Conservation (phyloP, 1,140 invertebrate genomes). For the Drosophila pseudoobscura region DNA sequence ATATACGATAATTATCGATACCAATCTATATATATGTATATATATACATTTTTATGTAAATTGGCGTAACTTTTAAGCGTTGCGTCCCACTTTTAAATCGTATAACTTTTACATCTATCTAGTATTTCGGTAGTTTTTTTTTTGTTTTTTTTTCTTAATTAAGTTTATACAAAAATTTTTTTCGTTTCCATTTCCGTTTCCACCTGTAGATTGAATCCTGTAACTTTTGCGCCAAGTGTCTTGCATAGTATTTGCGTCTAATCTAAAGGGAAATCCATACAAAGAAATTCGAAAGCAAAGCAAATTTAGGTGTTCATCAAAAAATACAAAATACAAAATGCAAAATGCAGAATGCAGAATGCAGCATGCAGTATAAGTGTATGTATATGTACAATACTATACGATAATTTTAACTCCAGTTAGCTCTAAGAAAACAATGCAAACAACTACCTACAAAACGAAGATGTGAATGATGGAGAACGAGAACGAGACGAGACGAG, state of each 20-base stretch:
- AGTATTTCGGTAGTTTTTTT: conserved; percentile 14
- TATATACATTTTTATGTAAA: conserved; percentile 69
- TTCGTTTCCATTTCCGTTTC: conserved; percentile 16
- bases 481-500: not conserved
- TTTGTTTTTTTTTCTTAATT: conserved; percentile 11
- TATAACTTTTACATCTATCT: conserved; percentile 1
- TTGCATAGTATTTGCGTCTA: conserved; percentile 71
- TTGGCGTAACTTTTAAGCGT: conserved; percentile 62
- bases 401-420: conserved; percentile 54
- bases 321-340: no score
- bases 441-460: conserved; percentile 75
- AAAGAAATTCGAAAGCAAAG: conserved; percentile 36
- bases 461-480: conserved; percentile 7
- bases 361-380: conserved; percentile 5
- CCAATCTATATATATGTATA: conserved; percentile 29
- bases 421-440: conserved; percentile 71
- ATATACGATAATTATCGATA: no score
- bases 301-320: conserved; percentile 68
- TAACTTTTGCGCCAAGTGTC: conserved; percentile 66
- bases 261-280: conserved; percentile 54
- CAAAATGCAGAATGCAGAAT: no score
- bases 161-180: conserved; percentile 26
- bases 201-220: conserved; percentile 33
- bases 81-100: conserved; percentile 42
- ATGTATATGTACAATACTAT: conserved; percentile 54